These are phyloP conservation scores for Bergia puertoricense DNA, from an alignment of 92 coral and sea anemone genomes.

Conservation along the genomic window DNA sequence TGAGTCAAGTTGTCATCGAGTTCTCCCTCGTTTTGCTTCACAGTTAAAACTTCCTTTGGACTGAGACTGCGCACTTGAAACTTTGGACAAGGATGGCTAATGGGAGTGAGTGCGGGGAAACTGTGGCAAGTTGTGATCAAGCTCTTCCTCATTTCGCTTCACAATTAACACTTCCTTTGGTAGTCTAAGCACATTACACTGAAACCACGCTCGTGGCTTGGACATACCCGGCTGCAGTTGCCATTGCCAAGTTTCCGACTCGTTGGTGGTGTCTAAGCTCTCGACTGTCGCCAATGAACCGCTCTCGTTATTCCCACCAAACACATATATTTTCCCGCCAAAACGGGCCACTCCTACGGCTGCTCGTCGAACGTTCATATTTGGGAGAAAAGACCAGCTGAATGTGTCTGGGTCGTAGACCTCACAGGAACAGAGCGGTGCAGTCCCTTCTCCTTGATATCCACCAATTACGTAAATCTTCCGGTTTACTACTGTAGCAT, in stretches of 20 bases:
- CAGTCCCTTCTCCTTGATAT: constrained; percentile 48
- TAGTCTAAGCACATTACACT: constrained; percentile 56
- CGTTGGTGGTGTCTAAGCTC: constrained; percentile 52
- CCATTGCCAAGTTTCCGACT: constrained; percentile 47
- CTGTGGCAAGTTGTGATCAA: background rate
- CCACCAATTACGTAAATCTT: constrained; percentile 72
- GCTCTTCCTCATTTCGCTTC: background rate
- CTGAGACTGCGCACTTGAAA: no score
- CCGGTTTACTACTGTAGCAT: constrained; percentile 54
- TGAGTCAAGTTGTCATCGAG: no score
- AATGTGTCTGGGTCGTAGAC: constrained; percentile 60
- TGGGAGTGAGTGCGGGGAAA: background rate
- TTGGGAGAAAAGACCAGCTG: constrained; percentile 65
- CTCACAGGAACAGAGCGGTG: constrained; percentile 70
- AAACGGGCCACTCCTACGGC: constrained; percentile 67
- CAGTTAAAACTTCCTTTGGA: no score
- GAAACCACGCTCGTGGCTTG: constrained; percentile 57
- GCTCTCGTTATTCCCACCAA: constrained; percentile 69
- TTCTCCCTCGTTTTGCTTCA: no score
- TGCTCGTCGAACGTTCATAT: constrained; percentile 62
- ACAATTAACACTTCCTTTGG: constrained; percentile 32
- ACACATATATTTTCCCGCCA: constrained; percentile 58
- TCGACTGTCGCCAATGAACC: constrained; percentile 51
- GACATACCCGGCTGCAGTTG: constrained; percentile 46
- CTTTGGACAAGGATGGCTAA: background rate